Conservation (phyloP, 2,113 vertebrate species). For the Thymallus thymallus region DNA sequence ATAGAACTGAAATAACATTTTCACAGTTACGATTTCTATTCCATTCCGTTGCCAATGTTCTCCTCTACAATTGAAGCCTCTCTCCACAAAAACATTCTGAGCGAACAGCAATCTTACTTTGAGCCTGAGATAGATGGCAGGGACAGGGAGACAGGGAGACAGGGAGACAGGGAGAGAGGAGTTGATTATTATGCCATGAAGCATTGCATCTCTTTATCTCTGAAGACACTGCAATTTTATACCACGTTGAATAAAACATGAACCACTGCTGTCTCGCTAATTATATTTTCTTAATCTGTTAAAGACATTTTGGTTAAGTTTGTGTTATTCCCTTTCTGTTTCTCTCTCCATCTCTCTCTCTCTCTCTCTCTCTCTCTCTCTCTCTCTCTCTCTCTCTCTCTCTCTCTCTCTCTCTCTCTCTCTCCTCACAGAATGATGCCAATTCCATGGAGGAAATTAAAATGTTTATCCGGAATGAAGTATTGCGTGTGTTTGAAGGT, state of each 20-base stretch:
- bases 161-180: background rate
- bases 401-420: background rate
- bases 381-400: background rate
- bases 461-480: slow-evolving; percentile 86
- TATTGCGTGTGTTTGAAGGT: slow-evolving; percentile 93
- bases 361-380: slow-evolving; percentile 1
- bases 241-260: slow-evolving; percentile 35
- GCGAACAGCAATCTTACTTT: slow-evolving; percentile 5
- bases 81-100: background rate
- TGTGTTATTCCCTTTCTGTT: slow-evolving; percentile 26
- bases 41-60: background rate
- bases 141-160: background rate
- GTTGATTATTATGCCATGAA: slow-evolving; percentile 30
- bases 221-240: slow-evolving; percentile 15
- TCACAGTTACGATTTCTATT: background rate
- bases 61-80: background rate
- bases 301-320: slow-evolving; percentile 36
- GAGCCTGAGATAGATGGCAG: slow-evolving; percentile 10
- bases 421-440: slow-evolving; percentile 74
- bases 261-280: slow-evolving; percentile 30
- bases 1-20: background rate
- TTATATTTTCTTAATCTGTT: slow-evolving; percentile 41
- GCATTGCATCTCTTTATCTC: slow-evolving; percentile 31
- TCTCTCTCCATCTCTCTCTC: background rate
- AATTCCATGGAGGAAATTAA: slow-evolving; percentile 89